Evolutionary conservation across 2,888 invertebrate species (phyloP), one percentile per base, ranked within the genome.

Genomic region (Bellardia pandia): DNA sequence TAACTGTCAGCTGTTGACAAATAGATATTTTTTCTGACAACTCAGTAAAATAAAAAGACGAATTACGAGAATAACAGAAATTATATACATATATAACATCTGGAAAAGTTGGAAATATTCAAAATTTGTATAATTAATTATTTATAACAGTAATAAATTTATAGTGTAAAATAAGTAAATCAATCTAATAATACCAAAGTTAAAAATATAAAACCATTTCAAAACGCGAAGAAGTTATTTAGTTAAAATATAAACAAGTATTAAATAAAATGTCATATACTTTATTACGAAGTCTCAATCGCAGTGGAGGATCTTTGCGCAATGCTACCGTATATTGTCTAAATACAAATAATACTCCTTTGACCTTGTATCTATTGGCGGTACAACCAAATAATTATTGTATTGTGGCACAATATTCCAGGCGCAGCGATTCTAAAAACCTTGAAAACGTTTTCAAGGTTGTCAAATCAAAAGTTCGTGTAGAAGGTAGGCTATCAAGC

Each of bases 381-480:
- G 37, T 78, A 16, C 81, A 64, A 40, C 78, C 74, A 75, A 82
- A 85, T 71, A 78, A 85, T 75, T 85, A 51, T 64, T 82, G 48
- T 66, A 64, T 87, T 69, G 84, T 86, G 48, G 83, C 78, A 53
- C 76, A 89, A 45, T 91, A 91, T 86, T 91, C 91, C 30, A 89
- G 91, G 62, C 89, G 90, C 42, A 91, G 91, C 80, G 91, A 91
- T 86, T 90, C 91, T 11, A 91, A 91, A 85, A 91, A 91, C 85
- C 88, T 90, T 71, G 91, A 91, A 75, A 90, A 89, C 66, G 89
- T 88, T 23, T 91, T 90, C 89, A 91, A 91, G 89, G 90, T 90
- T 66, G 90, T 91, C 30, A 91, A 91, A 89, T 90, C 90, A 48
- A 91, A 91, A 85, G 90, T 89, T 68, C 90, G 91, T 62, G 89